A percentile compares a stretch with the other conserved stretches of the same genome.
These are phyloP conservation scores for Ectemnius lituratus DNA, from an alignment of 2,888 invertebrate species.

Conservation along the genomic window DNA sequence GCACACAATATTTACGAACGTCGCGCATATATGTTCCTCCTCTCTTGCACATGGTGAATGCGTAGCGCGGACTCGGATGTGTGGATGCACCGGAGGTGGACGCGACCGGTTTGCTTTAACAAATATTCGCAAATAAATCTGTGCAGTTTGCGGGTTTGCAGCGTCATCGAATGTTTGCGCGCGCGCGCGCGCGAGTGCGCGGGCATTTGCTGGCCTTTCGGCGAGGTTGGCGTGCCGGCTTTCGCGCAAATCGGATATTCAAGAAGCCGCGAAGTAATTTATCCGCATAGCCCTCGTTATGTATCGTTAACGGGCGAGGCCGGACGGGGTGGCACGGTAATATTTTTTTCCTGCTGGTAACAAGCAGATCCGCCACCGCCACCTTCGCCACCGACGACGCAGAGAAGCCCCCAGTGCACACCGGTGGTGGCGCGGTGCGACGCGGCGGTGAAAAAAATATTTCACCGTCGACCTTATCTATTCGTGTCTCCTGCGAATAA, in stretches of 20 bases:
- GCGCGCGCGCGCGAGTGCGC: slow-evolving; percentile 21
- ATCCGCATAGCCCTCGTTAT: slow-evolving; percentile 3
- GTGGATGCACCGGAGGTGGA: slow-evolving; percentile 12
- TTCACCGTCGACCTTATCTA: not conserved
- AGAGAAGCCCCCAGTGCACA: too few species aligned
- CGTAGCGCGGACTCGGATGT: not conserved
- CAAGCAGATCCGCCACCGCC: too few species aligned
- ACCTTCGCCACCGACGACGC: too few species aligned
- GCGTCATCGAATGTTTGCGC: slow-evolving; percentile 30
- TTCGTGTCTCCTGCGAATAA: slow-evolving; percentile 15
- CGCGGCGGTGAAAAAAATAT: not conserved
- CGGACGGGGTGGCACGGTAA: not conserved
- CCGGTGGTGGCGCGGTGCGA: not conserved
- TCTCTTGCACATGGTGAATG: too few species aligned
- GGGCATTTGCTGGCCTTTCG: not conserved
- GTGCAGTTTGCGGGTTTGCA: slow-evolving; percentile 26
- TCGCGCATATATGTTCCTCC: not conserved
- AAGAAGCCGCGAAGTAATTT: slow-evolving; percentile 5
- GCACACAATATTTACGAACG: slow-evolving; percentile 36
- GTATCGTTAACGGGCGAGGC: not conserved
- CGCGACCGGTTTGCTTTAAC: slow-evolving; percentile 28
- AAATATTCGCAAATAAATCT: slow-evolving; percentile 47
- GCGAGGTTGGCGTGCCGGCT: not conserved
- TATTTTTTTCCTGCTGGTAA: not conserved
- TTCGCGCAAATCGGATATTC: not conserved